These are phyloP conservation scores for Anastatus disparis DNA, from an alignment of 1,140 invertebrate genomes.

Conservation along the genomic window DNA sequence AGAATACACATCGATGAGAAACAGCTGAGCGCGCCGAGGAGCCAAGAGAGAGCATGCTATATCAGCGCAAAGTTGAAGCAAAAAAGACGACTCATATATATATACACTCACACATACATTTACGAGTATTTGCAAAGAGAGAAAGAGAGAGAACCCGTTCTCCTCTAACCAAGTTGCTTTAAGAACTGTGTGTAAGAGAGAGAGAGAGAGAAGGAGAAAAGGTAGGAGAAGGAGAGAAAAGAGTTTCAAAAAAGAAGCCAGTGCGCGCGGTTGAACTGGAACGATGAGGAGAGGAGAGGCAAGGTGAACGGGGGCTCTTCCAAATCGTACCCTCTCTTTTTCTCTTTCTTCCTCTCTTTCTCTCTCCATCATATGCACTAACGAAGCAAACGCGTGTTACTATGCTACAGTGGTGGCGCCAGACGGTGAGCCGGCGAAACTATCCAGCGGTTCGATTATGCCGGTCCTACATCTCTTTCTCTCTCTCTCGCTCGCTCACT, in stretches of 20 bases:
- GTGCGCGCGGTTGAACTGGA: background rate
- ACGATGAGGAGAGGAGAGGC: constrained; percentile 32
- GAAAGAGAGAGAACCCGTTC: constrained; percentile 22
- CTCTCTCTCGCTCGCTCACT: background rate
- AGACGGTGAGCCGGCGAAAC: constrained; percentile 33
- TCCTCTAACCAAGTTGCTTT: background rate
- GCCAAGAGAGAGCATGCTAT: constrained; percentile 9
- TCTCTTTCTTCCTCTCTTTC: background rate
- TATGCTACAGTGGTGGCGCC: constrained; percentile 61
- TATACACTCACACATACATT: background rate
- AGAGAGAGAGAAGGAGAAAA: constrained; percentile 32
- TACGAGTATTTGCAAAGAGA: background rate
- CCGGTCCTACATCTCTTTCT: background rate
- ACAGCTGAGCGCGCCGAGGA: constrained; percentile 17
- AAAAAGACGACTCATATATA: constrained; percentile 30
- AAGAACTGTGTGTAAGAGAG: constrained; percentile 30
- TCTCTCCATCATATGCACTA: background rate
- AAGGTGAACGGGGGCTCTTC: constrained; percentile 3
- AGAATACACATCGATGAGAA: constrained; percentile 23
- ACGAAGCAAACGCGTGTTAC: constrained; percentile 54
- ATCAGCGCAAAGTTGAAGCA: constrained; percentile 13
- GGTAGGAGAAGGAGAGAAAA: constrained; percentile 39
- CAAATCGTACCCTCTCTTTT: background rate
- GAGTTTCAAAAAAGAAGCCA: constrained; percentile 26
- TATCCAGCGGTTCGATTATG: constrained; percentile 13